Conservation (phyloP, 1,140 invertebrate genomes). For the Bradynema listronoti region DNA sequence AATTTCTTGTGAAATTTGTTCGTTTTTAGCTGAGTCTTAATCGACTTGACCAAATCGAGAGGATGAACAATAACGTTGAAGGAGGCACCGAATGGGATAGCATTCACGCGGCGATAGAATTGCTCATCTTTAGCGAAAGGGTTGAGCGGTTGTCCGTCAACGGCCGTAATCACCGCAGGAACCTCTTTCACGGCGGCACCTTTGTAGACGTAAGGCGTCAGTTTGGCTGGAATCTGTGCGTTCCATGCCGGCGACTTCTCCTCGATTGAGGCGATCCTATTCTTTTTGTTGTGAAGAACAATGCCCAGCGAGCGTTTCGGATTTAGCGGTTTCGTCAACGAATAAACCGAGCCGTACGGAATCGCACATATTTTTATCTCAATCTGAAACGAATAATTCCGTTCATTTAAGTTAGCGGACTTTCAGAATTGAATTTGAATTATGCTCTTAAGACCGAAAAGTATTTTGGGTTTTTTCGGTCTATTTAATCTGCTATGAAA, state of each 20-base stretch:
- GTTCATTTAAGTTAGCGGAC: background rate
- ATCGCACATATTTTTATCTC: constrained; percentile 13
- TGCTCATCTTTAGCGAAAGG: constrained; percentile 28
- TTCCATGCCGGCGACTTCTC: background rate
- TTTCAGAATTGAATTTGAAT: background rate
- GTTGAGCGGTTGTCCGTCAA: constrained; percentile 24
- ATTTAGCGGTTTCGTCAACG: constrained; percentile 22
- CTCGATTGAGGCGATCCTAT: constrained; percentile 13
- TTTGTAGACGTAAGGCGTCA: constrained; percentile 10
- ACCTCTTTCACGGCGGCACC: constrained; percentile 4
- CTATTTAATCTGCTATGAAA: background rate
- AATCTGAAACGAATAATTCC: constrained; percentile 17
- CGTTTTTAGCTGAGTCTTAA: constrained; percentile 7
- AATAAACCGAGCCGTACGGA: constrained; percentile 18
- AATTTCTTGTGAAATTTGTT: constrained; percentile 14
- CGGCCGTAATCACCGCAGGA: constrained; percentile 24
- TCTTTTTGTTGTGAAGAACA: constrained; percentile 23
- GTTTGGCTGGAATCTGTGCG: constrained; percentile 7
- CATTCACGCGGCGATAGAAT: constrained; percentile 16
- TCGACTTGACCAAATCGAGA: constrained; percentile 6
- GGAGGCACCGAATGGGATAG: constrained; percentile 5
- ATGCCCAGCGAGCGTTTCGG: constrained; percentile 14
- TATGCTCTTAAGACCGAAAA: constrained; percentile 1
- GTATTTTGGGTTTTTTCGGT: background rate
- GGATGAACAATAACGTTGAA: constrained; percentile 18